These are phyloP conservation scores for Osedax fenrisi DNA, from an alignment of 2,888 invertebrate genomes.

Conservation along the genomic window DNA sequence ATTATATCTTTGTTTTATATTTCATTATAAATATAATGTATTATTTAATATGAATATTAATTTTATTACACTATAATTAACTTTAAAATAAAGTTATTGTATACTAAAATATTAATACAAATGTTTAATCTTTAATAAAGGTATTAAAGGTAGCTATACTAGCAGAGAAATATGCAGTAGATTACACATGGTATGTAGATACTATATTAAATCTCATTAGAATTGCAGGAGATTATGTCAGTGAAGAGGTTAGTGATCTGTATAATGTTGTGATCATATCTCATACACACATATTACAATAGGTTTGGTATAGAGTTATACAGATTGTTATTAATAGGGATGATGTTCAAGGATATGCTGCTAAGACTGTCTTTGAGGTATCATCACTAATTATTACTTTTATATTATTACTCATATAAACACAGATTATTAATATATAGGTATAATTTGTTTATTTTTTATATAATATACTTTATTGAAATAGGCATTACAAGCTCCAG, in stretches of 20 bases:
- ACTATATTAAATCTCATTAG: constrained; percentile 94
- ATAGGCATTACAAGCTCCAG: constrained; percentile 91
- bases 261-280: no score
- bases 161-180: constrained; percentile 97
- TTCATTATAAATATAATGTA: no score
- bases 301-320: constrained; percentile 88
- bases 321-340: constrained; percentile 98
- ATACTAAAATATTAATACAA: no score
- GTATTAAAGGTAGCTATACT: constrained; percentile 93
- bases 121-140: no score
- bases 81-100: no score
- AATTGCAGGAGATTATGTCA: constrained; percentile 98
- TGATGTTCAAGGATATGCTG: constrained; percentile 98
- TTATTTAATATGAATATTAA: no score
- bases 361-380: constrained; percentile 97
- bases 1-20: no score
- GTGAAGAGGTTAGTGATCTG: constrained; percentile 70
- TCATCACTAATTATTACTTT: no score
- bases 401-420: no score
- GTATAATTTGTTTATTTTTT: not conserved
- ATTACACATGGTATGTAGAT: constrained; percentile 93
- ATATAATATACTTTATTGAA: not conserved
- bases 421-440: not conserved
- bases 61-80: no score
- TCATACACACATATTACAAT: not conserved